Evolutionary conservation across 2,888 invertebrate genomes (phyloP), one percentile per base, ranked within the genome.

Genomic region (Diarsia mendica): DNA sequence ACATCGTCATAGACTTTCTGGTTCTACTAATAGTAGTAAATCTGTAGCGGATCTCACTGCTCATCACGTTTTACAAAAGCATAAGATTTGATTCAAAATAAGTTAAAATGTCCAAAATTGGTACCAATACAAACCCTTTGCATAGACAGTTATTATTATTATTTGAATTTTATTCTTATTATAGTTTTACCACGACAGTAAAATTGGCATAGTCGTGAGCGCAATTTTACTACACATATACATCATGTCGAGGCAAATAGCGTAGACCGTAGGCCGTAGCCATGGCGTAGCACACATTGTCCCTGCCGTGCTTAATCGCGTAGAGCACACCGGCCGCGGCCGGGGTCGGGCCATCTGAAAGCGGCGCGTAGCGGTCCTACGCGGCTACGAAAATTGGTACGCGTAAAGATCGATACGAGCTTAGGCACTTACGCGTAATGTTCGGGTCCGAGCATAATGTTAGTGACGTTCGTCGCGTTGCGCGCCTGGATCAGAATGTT

Each of bases 351-450:
- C 70, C 51, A 46, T 28, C 58, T 33, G 48, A 63, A 44, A 61
- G 48, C 53, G 61, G 65, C 61, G 60, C 79, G 65, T 77, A 72
- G 53, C 65, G 53, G 60, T 39, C 33, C 75, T 69, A 75, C 67
- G 80, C 58, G 49, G 81, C 79, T 75, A 80, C 81, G 60, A 74
- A 74, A 67, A 66, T 39, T 60, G 79, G 76, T 80, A 80, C 79
- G 75, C 55, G 66, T 79, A 49, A 44, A 58, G 51, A 79, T 77
- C 77, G 77, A 79, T 77, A 72, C 58, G 65, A 79, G 53, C 61
- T 53, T 39, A 55, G 39, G 51, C 76, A 61, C 55, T 77, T 51
- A 77, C 64, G 51, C 33, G 51, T 65, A 79, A 77, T 79, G 49
- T 65, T 79, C 64, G 58, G 71, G 72, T 79, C 79, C 72, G 10